phyloP scores from a whole-genome alignment of 1,140 invertebrate genomes.

The Orius insidiosus region DNA sequence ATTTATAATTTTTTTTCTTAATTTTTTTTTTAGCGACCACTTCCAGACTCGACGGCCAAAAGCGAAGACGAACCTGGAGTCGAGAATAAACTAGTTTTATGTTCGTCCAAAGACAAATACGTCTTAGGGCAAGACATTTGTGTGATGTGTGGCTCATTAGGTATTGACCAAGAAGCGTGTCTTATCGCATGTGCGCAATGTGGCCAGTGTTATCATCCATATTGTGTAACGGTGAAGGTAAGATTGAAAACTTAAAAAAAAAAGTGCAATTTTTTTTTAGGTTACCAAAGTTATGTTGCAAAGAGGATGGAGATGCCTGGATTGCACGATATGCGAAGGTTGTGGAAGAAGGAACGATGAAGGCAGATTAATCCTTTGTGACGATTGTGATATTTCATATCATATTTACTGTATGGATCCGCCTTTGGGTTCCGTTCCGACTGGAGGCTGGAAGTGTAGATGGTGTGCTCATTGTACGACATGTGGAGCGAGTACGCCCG shows the following conservation, averaged over 20 bases:
- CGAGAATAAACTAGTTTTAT: conserved; percentile 80
- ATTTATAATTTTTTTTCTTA: background rate
- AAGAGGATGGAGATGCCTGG: conserved; percentile 95
- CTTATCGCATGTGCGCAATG: conserved; percentile 94
- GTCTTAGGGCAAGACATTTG: conserved; percentile 90
- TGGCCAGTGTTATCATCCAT: conserved; percentile 98
- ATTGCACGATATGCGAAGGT: conserved; percentile 98
- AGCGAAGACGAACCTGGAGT: conserved; percentile 45
- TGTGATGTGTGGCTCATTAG: conserved; percentile 93
- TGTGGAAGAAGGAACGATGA: conserved; percentile 95
- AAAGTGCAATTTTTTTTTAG: conserved; percentile 26
- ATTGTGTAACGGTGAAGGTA: conserved; percentile 87
- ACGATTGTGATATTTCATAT: conserved; percentile 98
- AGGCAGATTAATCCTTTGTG: conserved; percentile 80
- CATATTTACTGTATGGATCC: conserved; percentile 98
- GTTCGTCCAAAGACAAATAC: conserved; percentile 85
- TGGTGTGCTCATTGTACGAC: conserved; percentile 87
- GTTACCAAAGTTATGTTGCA: conserved; percentile 81
- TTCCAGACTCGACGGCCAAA: conserved; percentile 26
- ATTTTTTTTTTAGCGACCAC: conserved; percentile 29
- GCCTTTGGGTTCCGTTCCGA: conserved; percentile 74
- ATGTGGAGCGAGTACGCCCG: conserved; percentile 75
- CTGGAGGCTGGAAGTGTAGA: conserved; percentile 80
- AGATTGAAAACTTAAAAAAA: no score
- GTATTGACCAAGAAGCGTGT: conserved; percentile 82